phyloP scores from a whole-genome alignment of 2,113 vertebrate species.

The Stegastes partitus region DNA sequence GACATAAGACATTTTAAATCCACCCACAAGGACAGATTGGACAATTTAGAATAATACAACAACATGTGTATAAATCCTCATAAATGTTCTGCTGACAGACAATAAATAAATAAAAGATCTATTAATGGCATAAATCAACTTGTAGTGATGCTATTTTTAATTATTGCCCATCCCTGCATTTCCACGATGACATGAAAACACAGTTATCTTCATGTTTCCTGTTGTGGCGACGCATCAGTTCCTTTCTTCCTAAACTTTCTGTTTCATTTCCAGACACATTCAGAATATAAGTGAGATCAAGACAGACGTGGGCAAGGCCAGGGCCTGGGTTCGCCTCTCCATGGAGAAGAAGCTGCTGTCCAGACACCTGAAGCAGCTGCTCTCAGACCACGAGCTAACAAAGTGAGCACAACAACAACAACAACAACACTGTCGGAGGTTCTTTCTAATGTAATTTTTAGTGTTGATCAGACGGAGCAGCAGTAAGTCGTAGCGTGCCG shows the following conservation, averaged over 20 bases:
- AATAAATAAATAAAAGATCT: background rate
- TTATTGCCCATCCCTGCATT: background rate
- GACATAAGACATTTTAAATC: too few relatives aligned
- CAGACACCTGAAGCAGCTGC: conserved; percentile 95
- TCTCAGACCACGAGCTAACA: conserved; percentile 96
- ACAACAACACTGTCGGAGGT: background rate
- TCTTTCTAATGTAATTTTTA: background rate
- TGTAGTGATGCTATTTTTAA: background rate
- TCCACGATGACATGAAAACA: background rate
- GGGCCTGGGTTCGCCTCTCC: conserved; percentile 97
- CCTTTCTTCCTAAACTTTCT: background rate
- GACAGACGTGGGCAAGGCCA: conserved; percentile 97
- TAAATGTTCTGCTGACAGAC: background rate
- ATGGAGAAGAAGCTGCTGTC: conserved; percentile 99
- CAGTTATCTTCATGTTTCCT: background rate
- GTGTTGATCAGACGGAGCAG: background rate
- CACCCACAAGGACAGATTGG: too few relatives aligned
- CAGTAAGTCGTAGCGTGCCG: background rate
- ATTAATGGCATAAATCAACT: too few relatives aligned
- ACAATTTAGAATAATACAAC: background rate
- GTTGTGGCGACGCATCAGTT: background rate
- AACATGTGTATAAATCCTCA: background rate
- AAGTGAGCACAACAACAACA: conserved; percentile 88
- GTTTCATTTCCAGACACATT: conserved; percentile 88
- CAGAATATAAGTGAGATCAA: conserved; percentile 99